A percentile compares a stretch with the other conserved stretches of the same genome.
phyloP scores from a whole-genome alignment of 2,888 invertebrate genomes.

The Acanthosepion pharaonis region DNA sequence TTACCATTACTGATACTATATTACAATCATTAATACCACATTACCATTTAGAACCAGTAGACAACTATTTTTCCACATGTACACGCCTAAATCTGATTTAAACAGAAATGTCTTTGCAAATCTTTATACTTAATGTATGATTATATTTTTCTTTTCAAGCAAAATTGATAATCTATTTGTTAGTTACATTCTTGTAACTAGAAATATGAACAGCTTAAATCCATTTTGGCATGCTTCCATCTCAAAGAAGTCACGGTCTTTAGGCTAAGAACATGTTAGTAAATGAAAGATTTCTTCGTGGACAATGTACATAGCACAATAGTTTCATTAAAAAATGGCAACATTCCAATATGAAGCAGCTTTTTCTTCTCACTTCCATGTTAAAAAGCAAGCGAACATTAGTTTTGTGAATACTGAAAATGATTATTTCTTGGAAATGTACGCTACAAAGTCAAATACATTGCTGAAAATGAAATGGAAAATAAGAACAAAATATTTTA shows the following conservation, averaged over 20 bases:
- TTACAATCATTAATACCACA: neutral
- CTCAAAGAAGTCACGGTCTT: neutral
- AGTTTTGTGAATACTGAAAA: neutral
- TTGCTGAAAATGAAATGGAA: too few species aligned
- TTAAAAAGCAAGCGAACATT: neutral
- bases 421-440: too few species aligned
- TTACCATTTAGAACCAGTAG: neutral
- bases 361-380: neutral
- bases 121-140: neutral
- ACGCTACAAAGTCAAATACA: too few species aligned
- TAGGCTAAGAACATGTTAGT: constrained; percentile 24
- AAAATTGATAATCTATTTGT: constrained; percentile 33
- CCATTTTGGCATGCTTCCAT: neutral
- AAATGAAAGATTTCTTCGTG: neutral
- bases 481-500: too few species aligned
- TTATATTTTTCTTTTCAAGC: neutral
- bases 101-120: neutral
- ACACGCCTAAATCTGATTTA: neutral
- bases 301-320: neutral
- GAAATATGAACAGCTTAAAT: constrained; percentile 14
- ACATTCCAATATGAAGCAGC: neutral
- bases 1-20: too few species aligned
- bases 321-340: neutral
- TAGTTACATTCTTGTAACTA: neutral
- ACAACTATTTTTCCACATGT: neutral